Base-by-base conservation (phyloP, 2,113 vertebrate genomes). In the Todiramphus chloris region DNA sequence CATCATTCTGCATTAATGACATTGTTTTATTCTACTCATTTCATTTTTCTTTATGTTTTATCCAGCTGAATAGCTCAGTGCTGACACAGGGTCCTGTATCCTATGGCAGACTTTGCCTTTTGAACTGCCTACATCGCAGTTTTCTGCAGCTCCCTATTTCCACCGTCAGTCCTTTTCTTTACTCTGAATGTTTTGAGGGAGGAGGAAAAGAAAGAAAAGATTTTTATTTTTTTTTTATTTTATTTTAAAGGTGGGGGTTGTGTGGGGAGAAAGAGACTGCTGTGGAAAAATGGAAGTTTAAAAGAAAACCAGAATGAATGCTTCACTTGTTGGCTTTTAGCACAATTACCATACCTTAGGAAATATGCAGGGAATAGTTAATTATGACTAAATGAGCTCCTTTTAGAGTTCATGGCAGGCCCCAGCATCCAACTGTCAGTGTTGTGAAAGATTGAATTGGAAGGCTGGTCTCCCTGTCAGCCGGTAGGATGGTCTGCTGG, bases 321-420 rank as follows among this genome's bases (percentile, higher is more conserved):
- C 95, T 95, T 98, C 96, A 96, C 96, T 98, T 98, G 97, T 98
- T 98, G 97, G 96, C 97, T 98, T 98, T 98, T 97, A 97, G 94
- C 96, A 98, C 97, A 98, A 98, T 98, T 98, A 95, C 97, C 96
- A 96, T 97, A 98, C 97, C 90, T 98, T 96, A 95, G 96, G 97
- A 98, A 98, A 96, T 98, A 98, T 95, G 97, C 94, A 96, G 96
- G 96, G 96, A 97, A 98, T 98, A 96, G 96, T 98, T 98, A 98
- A 98, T 98, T 98, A 98, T 77, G 82, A 98, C 97, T 97, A 98
- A 98, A 97, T 96, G 96, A 98, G 94, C 94, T 97, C 94, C 94
- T 97, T 98, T 98, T 97, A 96, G 95, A 97, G 96, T 75, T 90
- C 68, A 69, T 97, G 96, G 96, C 96, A 97, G 95, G 94, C 97